Base-by-base conservation (phyloP, 1,140 invertebrate genomes). In the Babylonia areolata region DNA sequence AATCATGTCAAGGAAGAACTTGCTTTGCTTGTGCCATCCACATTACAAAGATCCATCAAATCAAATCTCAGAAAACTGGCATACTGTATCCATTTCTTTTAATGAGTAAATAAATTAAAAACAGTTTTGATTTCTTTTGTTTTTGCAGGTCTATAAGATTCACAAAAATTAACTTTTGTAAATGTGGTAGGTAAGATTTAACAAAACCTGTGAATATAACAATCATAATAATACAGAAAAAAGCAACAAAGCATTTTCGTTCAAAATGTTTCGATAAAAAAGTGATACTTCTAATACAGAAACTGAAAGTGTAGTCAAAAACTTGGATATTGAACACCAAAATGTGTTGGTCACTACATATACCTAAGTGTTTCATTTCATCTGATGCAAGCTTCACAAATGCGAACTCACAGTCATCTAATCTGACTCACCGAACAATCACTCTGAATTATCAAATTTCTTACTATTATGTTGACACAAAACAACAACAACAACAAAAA, bases 21-120 rank as follows among this genome's bases (percentile, higher is more conserved):
- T 1, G 46, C 46, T 17, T 51, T 51, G 9, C 46, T 12, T 51
- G 46, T 51, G 9, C 46, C 17, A 17, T 51, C 46, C 46, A 51
- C 9, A 51, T 12, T 12, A 51, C 9, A 51, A 51, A 51, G 0
- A 0, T 51, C 46, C 58, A 64, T 64, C 17, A n/a, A 12, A 64
- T 75, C 64, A 84, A 84, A n/a, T 84, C 35, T n/a, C 69, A 40
- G 28, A 46, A 84, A 83, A 75, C 82, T 39, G 35, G n/a, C 6
- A 42, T 54, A 28, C 46, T 80, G 40, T 71, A 42, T 84, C 58
- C 33, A 54, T 73, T 84, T 69, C 23, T 84, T 84, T 84, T 84
- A 84, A 73, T 84, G 69, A 84, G 64, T 84, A 75, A 84, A 75
- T 84, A 84, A 84, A 84, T 84, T 73, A 84, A 84, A 83, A 84